A percentile compares a stretch with the other conserved stretches of the same genome.
Conservation (phyloP, 2,888 invertebrate genomes). For the Lasioglossum oenotherae region DNA sequence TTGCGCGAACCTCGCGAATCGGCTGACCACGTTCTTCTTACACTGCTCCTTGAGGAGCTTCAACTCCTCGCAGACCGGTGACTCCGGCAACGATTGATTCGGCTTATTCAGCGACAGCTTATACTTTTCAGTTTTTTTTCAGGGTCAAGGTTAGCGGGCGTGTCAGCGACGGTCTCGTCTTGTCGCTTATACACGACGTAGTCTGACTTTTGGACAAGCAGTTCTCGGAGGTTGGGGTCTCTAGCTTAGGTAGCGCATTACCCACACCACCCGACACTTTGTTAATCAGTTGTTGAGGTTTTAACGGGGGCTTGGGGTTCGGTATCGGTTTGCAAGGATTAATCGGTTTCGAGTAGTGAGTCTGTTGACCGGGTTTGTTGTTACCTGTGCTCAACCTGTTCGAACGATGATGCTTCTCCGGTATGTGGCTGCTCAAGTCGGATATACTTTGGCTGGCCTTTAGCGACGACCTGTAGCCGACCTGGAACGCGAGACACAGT, state of each 20-base stretch:
- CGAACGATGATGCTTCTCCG: slow-evolving; percentile 84
- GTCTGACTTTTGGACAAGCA: slow-evolving; percentile 79
- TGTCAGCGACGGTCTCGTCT: slow-evolving; percentile 68
- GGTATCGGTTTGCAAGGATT: slow-evolving; percentile 80
- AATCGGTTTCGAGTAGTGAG: slow-evolving; percentile 78
- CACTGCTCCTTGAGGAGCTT: slow-evolving; percentile 83
- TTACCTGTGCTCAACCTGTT: slow-evolving; percentile 81
- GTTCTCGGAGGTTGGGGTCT: slow-evolving; percentile 73
- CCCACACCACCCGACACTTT: slow-evolving; percentile 78
- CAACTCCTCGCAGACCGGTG: slow-evolving; percentile 92
- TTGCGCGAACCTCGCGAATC: slow-evolving; percentile 84
- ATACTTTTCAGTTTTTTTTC: slow-evolving; percentile 83
- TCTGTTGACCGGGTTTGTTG: slow-evolving; percentile 78
- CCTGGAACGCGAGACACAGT: slow-evolving; percentile 84
- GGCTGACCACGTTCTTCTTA: slow-evolving; percentile 78
- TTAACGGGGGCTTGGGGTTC: slow-evolving; percentile 78
- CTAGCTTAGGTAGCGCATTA: slow-evolving; percentile 76
- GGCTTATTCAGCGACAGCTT: slow-evolving; percentile 81
- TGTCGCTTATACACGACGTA: slow-evolving; percentile 77
- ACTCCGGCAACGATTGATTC: slow-evolving; percentile 91
- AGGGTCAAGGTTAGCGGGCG: slow-evolving; percentile 80
- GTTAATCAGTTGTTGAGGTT: slow-evolving; percentile 78
- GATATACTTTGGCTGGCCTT: slow-evolving; percentile 95
- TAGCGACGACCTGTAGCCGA: slow-evolving; percentile 91
- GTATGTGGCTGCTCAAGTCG: slow-evolving; percentile 90